Evolutionary conservation across 2,113 vertebrate genomes (phyloP).

Genomic region (Gambusia holbrooki): DNA sequence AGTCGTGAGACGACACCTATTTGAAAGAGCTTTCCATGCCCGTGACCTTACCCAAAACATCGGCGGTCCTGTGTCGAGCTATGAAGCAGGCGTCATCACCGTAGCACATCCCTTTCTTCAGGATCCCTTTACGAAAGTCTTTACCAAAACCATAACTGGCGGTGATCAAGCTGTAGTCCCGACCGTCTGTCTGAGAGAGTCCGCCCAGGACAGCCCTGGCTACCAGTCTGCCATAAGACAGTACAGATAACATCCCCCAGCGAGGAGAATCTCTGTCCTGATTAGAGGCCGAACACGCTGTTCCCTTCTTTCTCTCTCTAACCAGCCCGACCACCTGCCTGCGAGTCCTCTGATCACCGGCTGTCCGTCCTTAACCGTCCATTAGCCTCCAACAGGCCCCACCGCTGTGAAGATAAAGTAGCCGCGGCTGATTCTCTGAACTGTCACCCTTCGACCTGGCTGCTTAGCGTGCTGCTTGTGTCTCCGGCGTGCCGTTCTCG

Average conservation of each 20-base stretch:
- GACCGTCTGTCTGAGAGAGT: conserved; percentile 94
- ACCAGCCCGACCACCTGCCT: conserved; percentile 26
- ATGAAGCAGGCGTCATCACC: conserved; percentile 98
- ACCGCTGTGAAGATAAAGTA: conserved; percentile 12
- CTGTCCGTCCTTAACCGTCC: conserved; percentile 50
- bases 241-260: conserved; percentile 93
- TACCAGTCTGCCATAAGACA: conserved; percentile 96
- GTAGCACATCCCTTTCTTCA: conserved; percentile 99
- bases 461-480: conserved; percentile 24
- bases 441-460: background rate
- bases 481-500: conserved; percentile 36
- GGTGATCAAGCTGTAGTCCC: conserved; percentile 94
- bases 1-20: background rate
- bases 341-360: conserved; percentile 25
- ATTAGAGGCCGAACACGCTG: conserved; percentile 29
- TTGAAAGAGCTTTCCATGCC: background rate
- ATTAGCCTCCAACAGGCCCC: conserved; percentile 26
- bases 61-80: conserved; percentile 88
- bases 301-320: conserved; percentile 8
- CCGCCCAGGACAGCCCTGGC: conserved; percentile 96
- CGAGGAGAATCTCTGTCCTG: conserved; percentile 30
- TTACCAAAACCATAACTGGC: conserved; percentile 98
- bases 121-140: conserved; percentile 98
- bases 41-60: conserved; percentile 90
- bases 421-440: background rate